Evolutionary conservation across 2,113 vertebrate genomes (phyloP).

Genomic region (Danionella cerebrum): DNA sequence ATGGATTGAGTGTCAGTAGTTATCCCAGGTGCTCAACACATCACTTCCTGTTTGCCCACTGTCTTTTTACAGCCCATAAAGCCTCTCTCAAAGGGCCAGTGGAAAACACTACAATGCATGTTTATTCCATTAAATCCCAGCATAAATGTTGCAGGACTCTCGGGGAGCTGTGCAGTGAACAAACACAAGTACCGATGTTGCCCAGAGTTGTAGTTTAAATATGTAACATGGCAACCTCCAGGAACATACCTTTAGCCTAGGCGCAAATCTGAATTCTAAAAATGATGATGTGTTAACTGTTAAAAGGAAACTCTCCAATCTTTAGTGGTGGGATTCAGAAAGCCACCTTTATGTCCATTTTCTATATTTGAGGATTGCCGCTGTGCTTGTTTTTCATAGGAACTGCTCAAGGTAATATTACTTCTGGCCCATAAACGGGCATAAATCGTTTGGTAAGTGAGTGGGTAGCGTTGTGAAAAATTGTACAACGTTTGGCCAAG

Average conservation of each 20-base stretch:
- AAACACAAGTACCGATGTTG: too few species aligned
- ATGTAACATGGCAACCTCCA: neutral
- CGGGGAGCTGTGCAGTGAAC: conserved; percentile 53
- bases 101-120: conserved; percentile 57
- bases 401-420: neutral
- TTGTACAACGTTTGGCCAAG: neutral
- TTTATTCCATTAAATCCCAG: conserved; percentile 53
- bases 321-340: neutral
- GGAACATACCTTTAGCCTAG: neutral
- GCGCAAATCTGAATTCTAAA: neutral
- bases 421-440: neutral
- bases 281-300: neutral
- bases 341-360: neutral
- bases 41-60: too few species aligned
- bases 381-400: neutral
- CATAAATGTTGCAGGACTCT: conserved; percentile 59
- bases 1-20: too few species aligned
- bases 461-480: neutral
- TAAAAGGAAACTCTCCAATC: neutral
- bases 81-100: conserved; percentile 35
- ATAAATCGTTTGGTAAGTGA: neutral
- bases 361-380: neutral
- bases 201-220: neutral
- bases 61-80: too few species aligned
- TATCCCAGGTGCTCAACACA: too few species aligned